Percentiles rank a stretch among this genome's conserved stretches.
phyloP scores from a whole-genome alignment of 2,888 invertebrate species.

The Empis stercorea region DNA sequence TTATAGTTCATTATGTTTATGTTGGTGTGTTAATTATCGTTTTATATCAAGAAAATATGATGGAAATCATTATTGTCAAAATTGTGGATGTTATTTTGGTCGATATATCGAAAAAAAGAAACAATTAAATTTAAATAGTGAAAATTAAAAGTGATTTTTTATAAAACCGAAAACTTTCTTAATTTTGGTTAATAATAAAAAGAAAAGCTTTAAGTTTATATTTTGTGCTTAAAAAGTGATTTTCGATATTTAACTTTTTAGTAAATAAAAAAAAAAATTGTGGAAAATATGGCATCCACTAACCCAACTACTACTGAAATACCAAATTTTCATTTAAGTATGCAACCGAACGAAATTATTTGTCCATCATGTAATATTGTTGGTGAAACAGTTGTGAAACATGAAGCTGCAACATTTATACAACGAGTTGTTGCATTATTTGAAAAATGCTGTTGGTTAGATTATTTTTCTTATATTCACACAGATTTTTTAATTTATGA shows the following conservation, averaged over 20 bases:
- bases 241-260: too few species aligned
- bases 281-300: too few species aligned
- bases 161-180: too few species aligned
- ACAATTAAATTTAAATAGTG: slow-evolving; percentile 6
- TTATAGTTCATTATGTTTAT: slow-evolving; percentile 25
- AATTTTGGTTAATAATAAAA: too few species aligned
- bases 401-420: slow-evolving; percentile 24
- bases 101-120: slow-evolving; percentile 24
- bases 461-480: not conserved
- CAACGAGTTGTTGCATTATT: slow-evolving; percentile 15
- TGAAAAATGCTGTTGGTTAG: not conserved
- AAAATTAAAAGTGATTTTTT: too few species aligned
- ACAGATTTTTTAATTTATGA: not conserved
- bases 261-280: too few species aligned
- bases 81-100: slow-evolving; percentile 33
- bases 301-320: not conserved
- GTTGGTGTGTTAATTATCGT: slow-evolving; percentile 25
- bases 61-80: slow-evolving; percentile 31
- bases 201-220: too few species aligned
- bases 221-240: too few species aligned
- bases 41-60: slow-evolving; percentile 29
- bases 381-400: slow-evolving; percentile 21
- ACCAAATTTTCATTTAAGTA: slow-evolving; percentile 13
- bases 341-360: slow-evolving; percentile 21
- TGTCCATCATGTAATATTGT: slow-evolving; percentile 27